Percentiles rank a stretch among this genome's conserved stretches.
phyloP scores from a whole-genome alignment of 2,113 vertebrate species.

The Mus musculus region DNA sequence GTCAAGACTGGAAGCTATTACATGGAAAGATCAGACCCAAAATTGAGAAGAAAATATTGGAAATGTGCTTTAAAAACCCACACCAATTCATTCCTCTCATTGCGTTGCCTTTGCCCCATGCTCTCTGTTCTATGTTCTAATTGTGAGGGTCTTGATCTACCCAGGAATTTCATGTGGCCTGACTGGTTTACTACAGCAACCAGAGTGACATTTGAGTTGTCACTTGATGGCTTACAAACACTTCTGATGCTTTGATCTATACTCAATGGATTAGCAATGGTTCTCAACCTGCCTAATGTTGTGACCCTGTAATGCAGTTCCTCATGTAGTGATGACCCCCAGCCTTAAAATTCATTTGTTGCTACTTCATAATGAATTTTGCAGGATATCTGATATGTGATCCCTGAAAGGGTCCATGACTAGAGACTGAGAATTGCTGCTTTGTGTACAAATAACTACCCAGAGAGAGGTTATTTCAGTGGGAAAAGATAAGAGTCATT shows the following conservation, averaged over 20 bases:
- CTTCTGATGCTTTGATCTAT: background rate
- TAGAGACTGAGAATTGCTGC: background rate
- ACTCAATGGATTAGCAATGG: background rate
- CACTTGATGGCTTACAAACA: background rate
- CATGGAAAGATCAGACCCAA: conserved; percentile 17
- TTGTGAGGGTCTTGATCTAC: background rate
- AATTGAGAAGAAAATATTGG: conserved; percentile 61
- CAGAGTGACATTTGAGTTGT: background rate
- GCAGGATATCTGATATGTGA: background rate
- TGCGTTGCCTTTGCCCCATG: background rate
- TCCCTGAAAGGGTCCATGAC: background rate
- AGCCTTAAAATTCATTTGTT: background rate
- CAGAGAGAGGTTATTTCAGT: background rate
- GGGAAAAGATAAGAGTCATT: background rate
- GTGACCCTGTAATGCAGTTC: background rate
- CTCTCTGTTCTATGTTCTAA: background rate
- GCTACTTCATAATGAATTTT: background rate
- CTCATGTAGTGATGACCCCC: background rate
- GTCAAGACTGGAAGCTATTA: conserved; percentile 65
- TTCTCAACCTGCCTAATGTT: background rate
- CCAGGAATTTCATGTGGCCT: background rate
- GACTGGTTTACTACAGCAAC: background rate
- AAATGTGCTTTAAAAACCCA: background rate
- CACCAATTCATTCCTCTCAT: background rate
- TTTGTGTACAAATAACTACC: background rate